A percentile compares a stretch with the other conserved stretches of the same genome.
Conservation (phyloP, 2,797 vertebrate genomes). For the Delichon dasypus region DNA sequence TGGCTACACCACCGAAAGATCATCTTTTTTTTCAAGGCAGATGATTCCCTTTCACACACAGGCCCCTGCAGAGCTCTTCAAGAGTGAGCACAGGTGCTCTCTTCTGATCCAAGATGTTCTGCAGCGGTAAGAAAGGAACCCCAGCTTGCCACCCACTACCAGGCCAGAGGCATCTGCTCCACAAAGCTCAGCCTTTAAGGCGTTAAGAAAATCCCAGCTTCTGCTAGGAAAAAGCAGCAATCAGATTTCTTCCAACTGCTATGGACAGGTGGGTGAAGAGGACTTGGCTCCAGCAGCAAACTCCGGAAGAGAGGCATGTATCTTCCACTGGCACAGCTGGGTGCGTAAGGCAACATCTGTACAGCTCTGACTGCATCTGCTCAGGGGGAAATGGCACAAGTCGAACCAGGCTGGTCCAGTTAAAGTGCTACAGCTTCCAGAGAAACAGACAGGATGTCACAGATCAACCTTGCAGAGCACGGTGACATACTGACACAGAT, state of each 20-base stretch:
- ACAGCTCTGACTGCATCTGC: neutral
- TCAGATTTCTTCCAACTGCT: neutral
- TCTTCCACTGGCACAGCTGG: neutral
- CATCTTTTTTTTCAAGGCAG: neutral
- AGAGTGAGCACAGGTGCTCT: neutral
- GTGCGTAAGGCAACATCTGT: neutral
- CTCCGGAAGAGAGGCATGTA: neutral
- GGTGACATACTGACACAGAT: rapidly evolving
- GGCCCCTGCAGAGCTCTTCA: neutral
- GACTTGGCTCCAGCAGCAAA: neutral
- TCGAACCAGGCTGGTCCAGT: neutral
- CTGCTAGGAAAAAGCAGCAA: neutral
- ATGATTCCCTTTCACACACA: neutral
- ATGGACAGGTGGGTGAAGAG: neutral
- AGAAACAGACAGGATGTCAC: neutral
- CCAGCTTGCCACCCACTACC: neutral
- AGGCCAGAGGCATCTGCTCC: neutral
- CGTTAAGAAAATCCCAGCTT: neutral
- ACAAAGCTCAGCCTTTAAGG: neutral
- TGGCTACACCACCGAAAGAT: neutral
- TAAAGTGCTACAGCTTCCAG: neutral
- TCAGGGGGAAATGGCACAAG: neutral
- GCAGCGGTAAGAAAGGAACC: neutral
- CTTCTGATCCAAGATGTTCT: neutral
- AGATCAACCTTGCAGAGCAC: neutral